Evolutionary conservation across 2,113 vertebrate genomes (phyloP).

Genomic region (Sinocyclocheilus maitianheensis): DNA sequence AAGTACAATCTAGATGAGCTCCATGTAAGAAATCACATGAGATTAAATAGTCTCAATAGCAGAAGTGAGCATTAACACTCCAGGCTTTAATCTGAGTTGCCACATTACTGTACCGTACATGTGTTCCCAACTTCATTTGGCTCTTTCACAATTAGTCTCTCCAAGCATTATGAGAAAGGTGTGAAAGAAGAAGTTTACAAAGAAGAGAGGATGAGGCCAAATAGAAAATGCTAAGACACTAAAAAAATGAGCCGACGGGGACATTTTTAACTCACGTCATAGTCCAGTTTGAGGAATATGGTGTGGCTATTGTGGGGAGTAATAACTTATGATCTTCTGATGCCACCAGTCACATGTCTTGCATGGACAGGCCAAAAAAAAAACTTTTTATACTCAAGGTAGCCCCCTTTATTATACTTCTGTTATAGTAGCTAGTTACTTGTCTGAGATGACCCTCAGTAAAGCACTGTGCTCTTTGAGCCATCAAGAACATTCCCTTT

Average conservation of each 20-base stretch:
- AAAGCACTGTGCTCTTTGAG: constrained; percentile 45
- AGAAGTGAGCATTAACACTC: neutral
- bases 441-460: neutral
- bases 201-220: constrained; percentile 38
- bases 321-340: neutral
- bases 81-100: neutral
- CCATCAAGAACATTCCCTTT: constrained; percentile 16
- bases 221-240: constrained; percentile 61
- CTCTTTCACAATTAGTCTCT: constrained; percentile 39
- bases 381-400: neutral
- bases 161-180: constrained; percentile 25
- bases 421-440: neutral
- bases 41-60: neutral
- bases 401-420: neutral
- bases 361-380: neutral
- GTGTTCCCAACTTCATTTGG: neutral
- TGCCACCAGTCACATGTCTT: neutral
- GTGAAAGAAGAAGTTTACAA: constrained; percentile 55
- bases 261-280: constrained; percentile 41
- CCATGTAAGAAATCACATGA: neutral
- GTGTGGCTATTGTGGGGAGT: neutral
- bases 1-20: neutral
- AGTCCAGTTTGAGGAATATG: neutral
- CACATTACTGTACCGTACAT: neutral
- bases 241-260: constrained; percentile 50